Conservation (phyloP, 2,113 vertebrate genomes). For the Boulengeromyrus knoepffleri region DNA sequence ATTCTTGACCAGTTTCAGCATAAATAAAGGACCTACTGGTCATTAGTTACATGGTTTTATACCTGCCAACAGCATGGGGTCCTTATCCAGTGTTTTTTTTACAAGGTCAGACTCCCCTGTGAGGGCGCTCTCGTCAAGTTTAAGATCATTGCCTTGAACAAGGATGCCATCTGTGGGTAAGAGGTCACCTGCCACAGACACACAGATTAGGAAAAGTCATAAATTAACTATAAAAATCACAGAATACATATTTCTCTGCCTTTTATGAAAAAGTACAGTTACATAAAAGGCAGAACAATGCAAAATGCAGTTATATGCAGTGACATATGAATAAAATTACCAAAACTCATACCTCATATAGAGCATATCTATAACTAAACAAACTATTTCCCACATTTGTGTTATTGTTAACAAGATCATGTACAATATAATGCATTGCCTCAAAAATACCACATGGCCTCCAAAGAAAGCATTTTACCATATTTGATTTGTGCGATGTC, state of each 20-base stretch:
- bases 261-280: not conserved
- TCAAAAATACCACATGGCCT: not conserved
- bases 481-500: constrained; percentile 85
- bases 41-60: not conserved
- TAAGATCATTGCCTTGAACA: constrained; percentile 94
- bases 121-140: constrained; percentile 94
- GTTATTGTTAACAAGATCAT: not conserved
- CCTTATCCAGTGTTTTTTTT: constrained; percentile 80
- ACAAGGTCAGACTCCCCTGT: constrained; percentile 98
- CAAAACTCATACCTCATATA: not conserved
- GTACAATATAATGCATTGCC: not conserved
- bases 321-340: not conserved
- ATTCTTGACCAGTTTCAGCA: not conserved
- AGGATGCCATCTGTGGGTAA: constrained; percentile 88
- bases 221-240: not conserved
- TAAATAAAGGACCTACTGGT: not conserved
- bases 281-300: not conserved
- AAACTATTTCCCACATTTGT: not conserved
- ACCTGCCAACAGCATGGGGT: constrained; percentile 94
- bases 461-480: constrained; percentile 57
- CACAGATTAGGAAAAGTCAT: constrained; percentile 4
- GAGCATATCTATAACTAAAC: not conserved
- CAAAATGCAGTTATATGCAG: not conserved
- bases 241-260: not conserved
- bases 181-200: constrained; percentile 76